Evolutionary conservation across 2,113 vertebrate species (phyloP).

Genomic region (Cochlearius cochlearius): DNA sequence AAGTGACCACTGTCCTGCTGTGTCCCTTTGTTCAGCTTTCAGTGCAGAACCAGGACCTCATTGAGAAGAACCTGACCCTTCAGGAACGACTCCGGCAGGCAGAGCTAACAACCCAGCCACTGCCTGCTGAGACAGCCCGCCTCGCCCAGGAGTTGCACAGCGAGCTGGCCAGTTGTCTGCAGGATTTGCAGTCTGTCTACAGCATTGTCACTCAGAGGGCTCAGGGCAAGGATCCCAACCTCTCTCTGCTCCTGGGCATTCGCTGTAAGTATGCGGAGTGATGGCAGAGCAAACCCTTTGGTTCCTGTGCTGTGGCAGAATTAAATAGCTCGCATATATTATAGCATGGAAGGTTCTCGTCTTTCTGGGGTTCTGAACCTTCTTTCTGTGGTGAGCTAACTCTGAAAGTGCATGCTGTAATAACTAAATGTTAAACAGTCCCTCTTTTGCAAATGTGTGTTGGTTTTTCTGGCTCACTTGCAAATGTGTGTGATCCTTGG

Average conservation of each 20-base stretch:
- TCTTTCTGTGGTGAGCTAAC: not conserved
- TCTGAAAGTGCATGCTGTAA: not conserved
- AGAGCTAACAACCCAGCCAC: conserved; percentile 55
- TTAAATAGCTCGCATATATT: accelerated
- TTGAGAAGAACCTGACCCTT: conserved; percentile 91
- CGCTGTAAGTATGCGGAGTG: conserved; percentile 75
- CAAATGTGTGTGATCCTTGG: not conserved
- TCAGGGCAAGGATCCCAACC: conserved; percentile 93
- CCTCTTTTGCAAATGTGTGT: not conserved
- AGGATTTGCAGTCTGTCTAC: conserved; percentile 90
- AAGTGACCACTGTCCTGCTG: not conserved
- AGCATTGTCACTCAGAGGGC: conserved; percentile 91
- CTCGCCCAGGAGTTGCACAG: conserved; percentile 77
- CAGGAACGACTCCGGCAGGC: conserved; percentile 84
- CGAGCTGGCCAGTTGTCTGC: conserved; percentile 87
- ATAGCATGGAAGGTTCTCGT: not conserved
- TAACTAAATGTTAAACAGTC: not conserved
- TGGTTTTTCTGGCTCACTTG: not conserved
- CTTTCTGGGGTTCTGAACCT: not conserved
- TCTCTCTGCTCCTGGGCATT: conserved; percentile 94
- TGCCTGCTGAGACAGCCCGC: conserved; percentile 66
- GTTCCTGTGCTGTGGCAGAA: not conserved
- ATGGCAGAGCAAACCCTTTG: not conserved
- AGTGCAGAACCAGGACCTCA: conserved; percentile 92
- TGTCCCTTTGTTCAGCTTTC: conserved; percentile 78